A percentile compares a stretch with the other conserved stretches of the same genome.
Conservation (phyloP, 1,140 invertebrate species). For the Laupala kohalensis region DNA sequence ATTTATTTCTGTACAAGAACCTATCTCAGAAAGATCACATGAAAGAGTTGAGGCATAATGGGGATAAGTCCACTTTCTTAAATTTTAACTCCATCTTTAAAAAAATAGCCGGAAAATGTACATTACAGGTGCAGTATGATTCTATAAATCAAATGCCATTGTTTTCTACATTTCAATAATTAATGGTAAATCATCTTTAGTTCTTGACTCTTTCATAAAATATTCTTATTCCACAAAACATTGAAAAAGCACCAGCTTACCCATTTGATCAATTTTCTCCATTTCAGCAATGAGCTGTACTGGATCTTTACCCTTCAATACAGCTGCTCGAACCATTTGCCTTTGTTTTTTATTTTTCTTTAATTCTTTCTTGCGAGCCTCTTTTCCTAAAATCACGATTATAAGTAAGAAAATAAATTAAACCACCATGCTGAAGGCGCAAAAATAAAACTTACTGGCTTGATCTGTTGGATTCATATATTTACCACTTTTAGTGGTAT, state of each 20-base stretch:
- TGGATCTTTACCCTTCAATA: constrained; percentile 97
- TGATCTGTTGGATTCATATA: constrained; percentile 99
- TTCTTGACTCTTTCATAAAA: too few species aligned
- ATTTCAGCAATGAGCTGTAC: constrained; percentile 85
- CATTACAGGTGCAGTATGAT: too few species aligned
- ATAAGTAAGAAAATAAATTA: constrained; percentile 25
- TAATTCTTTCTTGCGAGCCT: constrained; percentile 90
- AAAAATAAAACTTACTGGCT: constrained; percentile 66
- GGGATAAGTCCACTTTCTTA: too few species aligned
- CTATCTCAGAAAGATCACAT: too few species aligned
- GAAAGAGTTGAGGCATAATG: too few species aligned
- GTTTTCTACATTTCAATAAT: too few species aligned
- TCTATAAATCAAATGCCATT: too few species aligned
- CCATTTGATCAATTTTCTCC: constrained; percentile 97
- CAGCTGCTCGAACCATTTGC: constrained; percentile 86
- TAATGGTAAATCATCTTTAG: too few species aligned
- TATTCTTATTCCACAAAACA: too few species aligned
- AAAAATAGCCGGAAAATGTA: too few species aligned
- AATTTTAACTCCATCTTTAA: too few species aligned
- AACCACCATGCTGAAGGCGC: background rate
- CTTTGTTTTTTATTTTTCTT: constrained; percentile 97
- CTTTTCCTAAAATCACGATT: constrained; percentile 62
- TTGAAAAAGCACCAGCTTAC: constrained; percentile 37
- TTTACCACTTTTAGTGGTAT: constrained; percentile 99
- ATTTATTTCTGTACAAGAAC: too few species aligned